These are phyloP conservation scores for Nycticebus coucang DNA, from an alignment of 2,113 vertebrate species.

Conservation along the genomic window DNA sequence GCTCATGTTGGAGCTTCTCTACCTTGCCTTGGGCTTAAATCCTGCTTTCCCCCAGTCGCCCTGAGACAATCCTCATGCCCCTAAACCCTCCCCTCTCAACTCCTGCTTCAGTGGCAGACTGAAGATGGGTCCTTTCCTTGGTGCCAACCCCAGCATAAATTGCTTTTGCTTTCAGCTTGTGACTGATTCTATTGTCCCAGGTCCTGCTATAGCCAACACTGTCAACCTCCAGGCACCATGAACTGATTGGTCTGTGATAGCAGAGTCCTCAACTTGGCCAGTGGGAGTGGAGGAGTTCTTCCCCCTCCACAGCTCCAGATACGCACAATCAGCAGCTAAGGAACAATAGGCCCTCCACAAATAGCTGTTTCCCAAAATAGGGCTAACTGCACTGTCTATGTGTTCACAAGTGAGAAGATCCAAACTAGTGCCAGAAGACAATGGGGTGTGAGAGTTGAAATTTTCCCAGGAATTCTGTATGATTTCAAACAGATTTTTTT, in stretches of 20 bases:
- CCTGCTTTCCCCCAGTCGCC: neutral
- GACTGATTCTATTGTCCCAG: neutral
- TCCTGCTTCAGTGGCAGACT: too few relatives aligned
- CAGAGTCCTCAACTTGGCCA: neutral
- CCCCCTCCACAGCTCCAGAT: neutral
- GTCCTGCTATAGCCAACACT: neutral
- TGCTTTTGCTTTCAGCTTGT: neutral
- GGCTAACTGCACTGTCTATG: neutral
- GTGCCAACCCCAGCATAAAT: neutral
- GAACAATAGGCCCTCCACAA: constrained; percentile 56
- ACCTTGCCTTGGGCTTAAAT: neutral
- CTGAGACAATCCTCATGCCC: neutral
- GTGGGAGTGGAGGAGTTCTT: neutral
- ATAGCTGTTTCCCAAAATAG: neutral
- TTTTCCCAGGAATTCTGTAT: constrained; percentile 73
- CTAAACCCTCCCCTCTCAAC: neutral
- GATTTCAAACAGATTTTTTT: constrained; percentile 78
- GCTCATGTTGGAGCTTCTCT: neutral
- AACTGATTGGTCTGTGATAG: neutral
- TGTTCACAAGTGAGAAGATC: neutral
- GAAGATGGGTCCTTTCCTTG: neutral
- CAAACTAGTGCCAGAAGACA: constrained; percentile 51
- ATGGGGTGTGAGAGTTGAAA: constrained; percentile 65
- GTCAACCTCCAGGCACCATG: rapidly evolving
- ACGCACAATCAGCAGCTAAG: constrained; percentile 22